Percentiles rank a stretch among this genome's conserved stretches.
Evolutionary conservation across 2,797 vertebrate genomes (phyloP).

Genomic region (Poecilia gillii): DNA sequence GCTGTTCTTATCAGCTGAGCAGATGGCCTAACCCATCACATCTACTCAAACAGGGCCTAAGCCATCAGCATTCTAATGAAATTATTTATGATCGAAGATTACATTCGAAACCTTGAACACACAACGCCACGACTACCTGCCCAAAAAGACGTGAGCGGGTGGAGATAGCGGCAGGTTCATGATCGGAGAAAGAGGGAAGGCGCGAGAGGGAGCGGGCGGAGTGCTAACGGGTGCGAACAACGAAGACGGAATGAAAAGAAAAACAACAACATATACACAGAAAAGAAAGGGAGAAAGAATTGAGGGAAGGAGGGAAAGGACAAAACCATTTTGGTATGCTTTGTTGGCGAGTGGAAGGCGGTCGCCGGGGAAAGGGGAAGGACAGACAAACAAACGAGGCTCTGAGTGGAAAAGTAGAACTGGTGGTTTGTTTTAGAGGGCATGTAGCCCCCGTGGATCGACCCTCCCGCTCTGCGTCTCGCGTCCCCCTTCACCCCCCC

Average conservation of each 20-base stretch:
- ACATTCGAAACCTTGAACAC: constrained; percentile 76
- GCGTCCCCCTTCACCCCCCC: constrained; percentile 39
- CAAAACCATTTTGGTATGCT: constrained; percentile 48
- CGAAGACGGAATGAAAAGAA: constrained; percentile 10
- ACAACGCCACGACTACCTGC: constrained; percentile 70
- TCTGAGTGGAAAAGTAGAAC: constrained; percentile 73
- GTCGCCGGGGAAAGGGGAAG: constrained; percentile 66
- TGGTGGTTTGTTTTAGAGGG: constrained; percentile 78
- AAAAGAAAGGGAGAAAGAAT: constrained; percentile 22
- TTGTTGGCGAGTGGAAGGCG: constrained; percentile 50
- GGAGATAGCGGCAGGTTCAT: constrained; percentile 50
- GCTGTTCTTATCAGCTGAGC: constrained; percentile 81
- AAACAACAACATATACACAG: constrained; percentile 20
- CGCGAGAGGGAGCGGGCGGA: constrained; percentile 26
- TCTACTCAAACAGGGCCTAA: constrained; percentile 76
- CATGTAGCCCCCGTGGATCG: constrained; percentile 63
- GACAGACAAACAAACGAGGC: constrained; percentile 74
- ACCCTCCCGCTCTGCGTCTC: constrained; percentile 48
- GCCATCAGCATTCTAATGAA: constrained; percentile 82
- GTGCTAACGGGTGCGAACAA: constrained; percentile 56
- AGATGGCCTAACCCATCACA: constrained; percentile 82
- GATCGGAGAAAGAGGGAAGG: constrained; percentile 52
- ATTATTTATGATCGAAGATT: constrained; percentile 83
- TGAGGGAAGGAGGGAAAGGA: constrained; percentile 32
- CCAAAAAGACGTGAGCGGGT: constrained; percentile 53